Evolutionary conservation across 2,797 vertebrate species (phyloP), one percentile per base, ranked within the genome.

Genomic region (Sebastes cheni): DNA sequence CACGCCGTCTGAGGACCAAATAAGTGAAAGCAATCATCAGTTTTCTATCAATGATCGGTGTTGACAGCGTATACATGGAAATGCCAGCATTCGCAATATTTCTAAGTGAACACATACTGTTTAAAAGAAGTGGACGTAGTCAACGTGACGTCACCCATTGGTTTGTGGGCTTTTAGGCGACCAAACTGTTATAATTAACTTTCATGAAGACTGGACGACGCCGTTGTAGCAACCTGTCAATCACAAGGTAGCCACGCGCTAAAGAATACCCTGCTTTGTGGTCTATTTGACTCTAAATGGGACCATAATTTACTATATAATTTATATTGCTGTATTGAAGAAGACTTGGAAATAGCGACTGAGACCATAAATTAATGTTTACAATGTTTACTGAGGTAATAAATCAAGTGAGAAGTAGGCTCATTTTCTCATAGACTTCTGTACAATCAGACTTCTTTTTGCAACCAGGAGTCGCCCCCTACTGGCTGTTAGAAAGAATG

Each of bases 311-410:
- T 39, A 39, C 36, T 39, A 39, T 14, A 39, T 39, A 13, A 39
- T n/a, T n/a, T n/a, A n/a, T n/a, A n/a, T n/a, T 39, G 36, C 13
- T 39, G 36, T 39, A 39, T 39, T 39, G 13, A 39, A 14, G 36
- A 39, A 14, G 13, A 39, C 5, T 39, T 39, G 36, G 14, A 39
- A 39, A 13, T 14, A 46, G 39, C 0, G 0, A 18, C 0, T 50
- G 46, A 50, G 46, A 20, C 3, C 46, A 50, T 50, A 50, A 8
- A 18, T 0, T 50, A 0, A 50, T 20, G 46, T 50, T 50, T 20
- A 50, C 2, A 16, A 7, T 16, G 39, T 46, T 42, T 42, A 42
- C 39, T 42, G 6, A 42, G 39, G 14, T 16, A 42, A 42, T 42
- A 16, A 42, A 42, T 42, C 6, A 42, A 42, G 6, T 42, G 39